Evolutionary conservation across 2,888 invertebrate species (phyloP).

Genomic region (Aplocera efformata): DNA sequence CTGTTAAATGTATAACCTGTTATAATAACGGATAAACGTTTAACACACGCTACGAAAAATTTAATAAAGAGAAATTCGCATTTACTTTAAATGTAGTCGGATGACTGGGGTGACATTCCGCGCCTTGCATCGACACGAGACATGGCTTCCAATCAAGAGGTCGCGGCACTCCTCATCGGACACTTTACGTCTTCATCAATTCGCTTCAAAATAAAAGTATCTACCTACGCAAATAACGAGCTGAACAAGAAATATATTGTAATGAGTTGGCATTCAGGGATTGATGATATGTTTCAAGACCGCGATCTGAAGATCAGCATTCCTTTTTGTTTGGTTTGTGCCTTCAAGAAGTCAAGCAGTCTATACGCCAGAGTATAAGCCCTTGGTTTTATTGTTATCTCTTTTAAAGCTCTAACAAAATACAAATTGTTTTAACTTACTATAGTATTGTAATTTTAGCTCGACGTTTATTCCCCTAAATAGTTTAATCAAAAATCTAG

Average conservation of each 20-base stretch:
- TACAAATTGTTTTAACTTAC: too few relatives aligned
- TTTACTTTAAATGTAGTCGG: not conserved
- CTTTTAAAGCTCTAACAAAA: too few relatives aligned
- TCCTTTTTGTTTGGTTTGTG: not conserved
- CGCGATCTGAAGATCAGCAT: not conserved
- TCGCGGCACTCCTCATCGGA: slow-evolving; percentile 52
- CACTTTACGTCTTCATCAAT: slow-evolving; percentile 57
- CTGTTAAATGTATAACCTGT: too few relatives aligned
- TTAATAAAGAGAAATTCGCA: not conserved
- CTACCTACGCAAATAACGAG: slow-evolving; percentile 4
- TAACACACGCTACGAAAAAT: not conserved
- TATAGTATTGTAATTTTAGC: too few relatives aligned
- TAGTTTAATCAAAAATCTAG: too few relatives aligned
- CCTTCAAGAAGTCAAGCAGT: too few relatives aligned
- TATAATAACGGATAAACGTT: not conserved
- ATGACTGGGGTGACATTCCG: slow-evolving; percentile 31
- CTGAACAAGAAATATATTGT: not conserved
- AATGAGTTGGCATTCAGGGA: not conserved
- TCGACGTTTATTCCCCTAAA: too few relatives aligned
- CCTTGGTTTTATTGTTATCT: too few relatives aligned
- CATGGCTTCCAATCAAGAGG: slow-evolving; percentile 52
- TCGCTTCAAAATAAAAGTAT: slow-evolving; percentile 48
- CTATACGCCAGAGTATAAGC: too few relatives aligned
- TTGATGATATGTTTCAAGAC: not conserved
- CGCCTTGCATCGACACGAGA: slow-evolving; percentile 36